Conservation (phyloP, 1,140 invertebrate genomes). For the Pygmarrhopalites habei region DNA sequence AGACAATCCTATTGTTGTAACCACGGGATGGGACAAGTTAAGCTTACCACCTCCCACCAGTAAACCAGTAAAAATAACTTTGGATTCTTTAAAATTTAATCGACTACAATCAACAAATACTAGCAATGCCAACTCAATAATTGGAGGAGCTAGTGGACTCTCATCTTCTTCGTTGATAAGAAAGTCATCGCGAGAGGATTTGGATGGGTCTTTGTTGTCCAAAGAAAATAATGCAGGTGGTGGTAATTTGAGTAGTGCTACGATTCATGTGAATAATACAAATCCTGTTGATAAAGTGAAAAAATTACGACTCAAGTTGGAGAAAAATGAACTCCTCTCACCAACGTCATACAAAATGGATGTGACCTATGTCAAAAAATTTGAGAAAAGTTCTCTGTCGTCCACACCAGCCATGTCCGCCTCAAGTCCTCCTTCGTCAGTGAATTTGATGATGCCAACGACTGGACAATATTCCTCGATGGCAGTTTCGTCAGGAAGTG, state of each 20-base stretch:
- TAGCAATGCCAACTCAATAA: too few relatives aligned
- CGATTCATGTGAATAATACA: neutral
- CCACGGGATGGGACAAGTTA: conserved; percentile 4
- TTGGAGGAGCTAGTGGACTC: neutral
- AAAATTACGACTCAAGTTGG: conserved; percentile 1
- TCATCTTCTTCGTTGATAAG: neutral
- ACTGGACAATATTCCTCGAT: neutral
- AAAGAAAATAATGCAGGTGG: conserved; percentile 13
- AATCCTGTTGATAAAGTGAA: conserved; percentile 10
- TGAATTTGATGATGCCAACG: neutral
- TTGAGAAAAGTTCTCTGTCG: conserved; percentile 45
- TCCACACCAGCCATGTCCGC: too few relatives aligned
- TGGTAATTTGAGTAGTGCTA: too few relatives aligned
- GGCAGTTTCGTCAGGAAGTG: neutral
- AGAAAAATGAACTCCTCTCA: conserved; percentile 59
- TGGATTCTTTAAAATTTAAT: conserved; percentile 9
- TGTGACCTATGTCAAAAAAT: conserved; percentile 58
- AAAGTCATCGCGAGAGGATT: neutral
- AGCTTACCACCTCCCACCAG: neutral
- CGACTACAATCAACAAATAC: too few relatives aligned
- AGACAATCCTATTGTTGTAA: conserved; percentile 2
- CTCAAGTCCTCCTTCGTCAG: conserved; percentile 12
- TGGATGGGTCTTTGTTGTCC: neutral
- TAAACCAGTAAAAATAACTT: conserved; percentile 7
- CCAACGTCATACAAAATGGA: conserved; percentile 69